Evolutionary conservation across 2,113 vertebrate genomes (phyloP).

Genomic region (Dolichotis patagonum): DNA sequence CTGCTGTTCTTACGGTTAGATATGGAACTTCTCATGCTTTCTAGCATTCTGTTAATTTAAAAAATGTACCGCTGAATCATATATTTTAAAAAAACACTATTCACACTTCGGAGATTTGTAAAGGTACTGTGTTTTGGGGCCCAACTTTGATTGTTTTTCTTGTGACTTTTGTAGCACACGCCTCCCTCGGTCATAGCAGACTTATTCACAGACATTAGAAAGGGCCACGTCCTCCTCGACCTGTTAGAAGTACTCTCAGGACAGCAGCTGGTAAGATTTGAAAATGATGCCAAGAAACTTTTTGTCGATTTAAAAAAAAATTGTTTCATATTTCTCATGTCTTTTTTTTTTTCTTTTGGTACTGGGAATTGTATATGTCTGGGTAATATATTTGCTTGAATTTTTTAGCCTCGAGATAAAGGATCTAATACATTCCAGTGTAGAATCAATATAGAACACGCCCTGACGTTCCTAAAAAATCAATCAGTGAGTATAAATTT

Average conservation of each 20-base stretch:
- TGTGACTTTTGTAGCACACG: constrained; percentile 87
- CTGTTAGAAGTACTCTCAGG: constrained; percentile 97
- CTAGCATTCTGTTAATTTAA: neutral
- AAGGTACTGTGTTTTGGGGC: neutral
- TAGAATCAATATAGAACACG: constrained; percentile 96
- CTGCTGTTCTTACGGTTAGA: neutral
- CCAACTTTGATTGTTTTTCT: constrained; percentile 1
- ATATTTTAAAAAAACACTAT: neutral
- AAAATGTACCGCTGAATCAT: neutral
- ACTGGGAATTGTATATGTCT: neutral
- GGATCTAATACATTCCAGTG: constrained; percentile 93
- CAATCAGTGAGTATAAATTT: constrained; percentile 91
- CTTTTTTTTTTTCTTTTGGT: too few species aligned
- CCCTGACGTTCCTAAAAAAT: constrained; percentile 92
- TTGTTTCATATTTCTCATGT: neutral
- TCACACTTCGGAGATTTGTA: neutral
- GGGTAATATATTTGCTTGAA: constrained; percentile 59
- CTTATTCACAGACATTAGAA: constrained; percentile 92
- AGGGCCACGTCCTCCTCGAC: constrained; percentile 94
- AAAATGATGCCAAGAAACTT: constrained; percentile 85
- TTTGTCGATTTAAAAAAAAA: constrained; percentile 26
- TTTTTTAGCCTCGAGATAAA: constrained; percentile 92
- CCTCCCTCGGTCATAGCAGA: constrained; percentile 90
- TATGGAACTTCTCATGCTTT: neutral
- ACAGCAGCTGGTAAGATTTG: constrained; percentile 91